Conservation (phyloP, 2,113 vertebrate species). For the Colinus virginianus region DNA sequence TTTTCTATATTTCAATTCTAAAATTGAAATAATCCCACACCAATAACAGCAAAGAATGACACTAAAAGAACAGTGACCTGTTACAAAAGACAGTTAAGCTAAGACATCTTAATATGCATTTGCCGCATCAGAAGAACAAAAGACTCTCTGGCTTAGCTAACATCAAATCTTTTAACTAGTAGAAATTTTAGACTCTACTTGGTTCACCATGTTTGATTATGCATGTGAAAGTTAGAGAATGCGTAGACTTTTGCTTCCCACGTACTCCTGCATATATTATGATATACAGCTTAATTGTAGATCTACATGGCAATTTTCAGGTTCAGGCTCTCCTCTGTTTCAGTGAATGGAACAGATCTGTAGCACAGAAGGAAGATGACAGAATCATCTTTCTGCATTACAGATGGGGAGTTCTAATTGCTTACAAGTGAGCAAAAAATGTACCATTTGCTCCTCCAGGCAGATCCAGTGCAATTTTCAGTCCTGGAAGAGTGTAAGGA, state of each 20-base stretch:
- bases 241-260: neutral
- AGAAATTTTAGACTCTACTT: neutral
- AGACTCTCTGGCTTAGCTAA: neutral
- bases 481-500: neutral
- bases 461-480: neutral
- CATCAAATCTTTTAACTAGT: neutral
- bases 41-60: neutral
- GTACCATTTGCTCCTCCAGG: neutral
- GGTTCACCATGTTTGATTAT: neutral
- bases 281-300: neutral
- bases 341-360: fast-evolving
- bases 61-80: neutral
- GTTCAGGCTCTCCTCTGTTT: fast-evolving
- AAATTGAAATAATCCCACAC: constrained; percentile 23
- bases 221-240: neutral
- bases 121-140: neutral
- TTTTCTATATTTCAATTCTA: neutral
- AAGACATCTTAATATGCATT: neutral
- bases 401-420: neutral
- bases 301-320: neutral
- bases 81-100: neutral
- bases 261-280: neutral
- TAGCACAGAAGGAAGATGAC: neutral
- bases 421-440: neutral
- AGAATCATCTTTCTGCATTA: neutral